phyloP scores from a whole-genome alignment of 2,888 invertebrate genomes.

The Tipula helvola region DNA sequence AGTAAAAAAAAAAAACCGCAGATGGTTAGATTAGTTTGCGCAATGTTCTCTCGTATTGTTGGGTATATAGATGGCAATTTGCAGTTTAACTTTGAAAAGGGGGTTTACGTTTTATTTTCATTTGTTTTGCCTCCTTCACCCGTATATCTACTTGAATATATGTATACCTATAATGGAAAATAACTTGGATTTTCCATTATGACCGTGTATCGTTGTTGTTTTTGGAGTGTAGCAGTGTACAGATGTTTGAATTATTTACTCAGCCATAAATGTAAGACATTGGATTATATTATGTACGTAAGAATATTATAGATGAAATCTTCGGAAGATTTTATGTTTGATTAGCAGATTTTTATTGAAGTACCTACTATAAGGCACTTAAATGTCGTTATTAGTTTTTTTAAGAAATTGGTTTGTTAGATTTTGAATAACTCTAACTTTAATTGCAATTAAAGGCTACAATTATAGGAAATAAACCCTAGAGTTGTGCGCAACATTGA shows the following conservation, averaged over 20 bases:
- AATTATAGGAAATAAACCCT: no score
- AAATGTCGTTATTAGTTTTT: no score
- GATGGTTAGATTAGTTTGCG: background rate
- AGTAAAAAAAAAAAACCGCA: background rate
- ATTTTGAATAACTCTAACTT: no score
- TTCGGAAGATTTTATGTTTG: no score
- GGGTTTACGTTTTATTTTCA: background rate
- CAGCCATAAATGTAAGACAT: background rate
- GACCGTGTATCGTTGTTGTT: background rate
- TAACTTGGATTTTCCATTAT: background rate
- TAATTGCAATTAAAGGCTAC: no score
- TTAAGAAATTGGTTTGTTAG: no score
- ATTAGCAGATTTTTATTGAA: no score
- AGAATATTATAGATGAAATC: no score
- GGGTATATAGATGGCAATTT: background rate
- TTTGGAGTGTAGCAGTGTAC: background rate
- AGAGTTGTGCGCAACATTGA: no score
- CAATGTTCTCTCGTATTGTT: background rate
- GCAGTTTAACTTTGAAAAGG: background rate
- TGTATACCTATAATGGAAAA: background rate
- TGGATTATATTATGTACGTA: background rate
- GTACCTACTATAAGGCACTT: no score
- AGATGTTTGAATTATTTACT: background rate
- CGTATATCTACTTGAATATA: background rate
- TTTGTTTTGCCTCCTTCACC: background rate